phyloP scores from a whole-genome alignment of 2,888 invertebrate species.

The Diaphora mendica region DNA sequence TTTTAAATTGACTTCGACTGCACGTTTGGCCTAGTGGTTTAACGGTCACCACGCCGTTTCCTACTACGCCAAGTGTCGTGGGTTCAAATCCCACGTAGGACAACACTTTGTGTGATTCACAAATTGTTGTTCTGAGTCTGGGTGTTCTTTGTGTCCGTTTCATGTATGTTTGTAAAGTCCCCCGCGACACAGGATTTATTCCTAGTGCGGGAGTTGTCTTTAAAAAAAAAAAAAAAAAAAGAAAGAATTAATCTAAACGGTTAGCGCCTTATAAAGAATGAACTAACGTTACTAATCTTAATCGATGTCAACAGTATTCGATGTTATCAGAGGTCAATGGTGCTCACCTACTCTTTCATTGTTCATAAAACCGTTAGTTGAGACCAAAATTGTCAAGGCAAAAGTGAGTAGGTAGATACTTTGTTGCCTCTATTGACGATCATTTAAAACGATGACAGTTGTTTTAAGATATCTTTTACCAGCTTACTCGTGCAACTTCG shows the following conservation, averaged over 20 bases:
- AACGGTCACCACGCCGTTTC: no score
- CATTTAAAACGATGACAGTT: not conserved
- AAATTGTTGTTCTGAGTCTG: no score
- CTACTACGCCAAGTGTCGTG: no score
- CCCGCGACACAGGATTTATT: no score
- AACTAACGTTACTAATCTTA: not conserved
- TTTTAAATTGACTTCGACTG: no score
- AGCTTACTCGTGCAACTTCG: not conserved
- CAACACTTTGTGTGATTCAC: no score
- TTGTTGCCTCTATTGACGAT: not conserved
- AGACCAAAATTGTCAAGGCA: not conserved
- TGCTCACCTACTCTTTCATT: conserved; percentile 16
- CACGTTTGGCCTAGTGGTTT: no score
- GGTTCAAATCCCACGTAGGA: no score
- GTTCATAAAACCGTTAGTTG: conserved; percentile 14
- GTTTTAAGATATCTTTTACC: not conserved
- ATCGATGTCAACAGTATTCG: conserved; percentile 13
- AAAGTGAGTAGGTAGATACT: conserved; percentile 6
- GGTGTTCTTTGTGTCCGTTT: no score
- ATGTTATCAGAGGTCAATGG: conserved; percentile 11
- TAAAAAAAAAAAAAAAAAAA: no score
- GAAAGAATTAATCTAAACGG: not conserved
- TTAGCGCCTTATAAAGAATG: not conserved
- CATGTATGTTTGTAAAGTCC: no score
- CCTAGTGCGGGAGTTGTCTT: no score